A percentile compares a stretch with the other conserved stretches of the same genome.
Conservation (phyloP, 2,113 vertebrate genomes). For the Baryphthengus martii region DNA sequence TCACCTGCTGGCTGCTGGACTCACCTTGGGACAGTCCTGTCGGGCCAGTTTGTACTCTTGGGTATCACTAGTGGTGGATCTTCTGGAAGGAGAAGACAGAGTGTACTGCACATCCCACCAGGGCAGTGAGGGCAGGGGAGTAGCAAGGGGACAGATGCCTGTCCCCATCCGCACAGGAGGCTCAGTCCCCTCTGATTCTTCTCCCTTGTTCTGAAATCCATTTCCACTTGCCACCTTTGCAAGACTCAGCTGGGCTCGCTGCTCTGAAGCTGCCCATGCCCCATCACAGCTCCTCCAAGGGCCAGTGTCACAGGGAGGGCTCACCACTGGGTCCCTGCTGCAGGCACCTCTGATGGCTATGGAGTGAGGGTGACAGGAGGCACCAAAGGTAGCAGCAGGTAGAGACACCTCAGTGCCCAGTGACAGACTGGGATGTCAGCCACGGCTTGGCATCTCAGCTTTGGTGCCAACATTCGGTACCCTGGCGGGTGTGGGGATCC, state of each 20-base stretch:
- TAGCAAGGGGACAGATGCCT: neutral
- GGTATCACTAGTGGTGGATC: neutral
- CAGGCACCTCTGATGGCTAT: neutral
- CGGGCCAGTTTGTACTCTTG: neutral
- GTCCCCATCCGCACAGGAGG: neutral
- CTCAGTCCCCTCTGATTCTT: neutral
- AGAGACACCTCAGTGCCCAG: neutral
- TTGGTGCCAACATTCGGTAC: neutral
- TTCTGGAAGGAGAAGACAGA: too few species aligned
- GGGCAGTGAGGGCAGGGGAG: neutral
- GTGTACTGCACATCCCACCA: neutral
- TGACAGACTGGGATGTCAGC: neutral
- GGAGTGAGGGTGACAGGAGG: neutral
- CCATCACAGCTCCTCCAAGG: neutral
- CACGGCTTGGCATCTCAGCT: neutral
- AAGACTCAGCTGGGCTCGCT: neutral
- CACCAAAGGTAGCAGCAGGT: neutral
- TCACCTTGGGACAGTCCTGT: accelerated
- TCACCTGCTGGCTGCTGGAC: neutral
- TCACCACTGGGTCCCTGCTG: neutral
- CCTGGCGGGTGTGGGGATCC: too few species aligned
- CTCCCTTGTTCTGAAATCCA: neutral
- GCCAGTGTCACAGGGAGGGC: neutral
- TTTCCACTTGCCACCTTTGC: neutral
- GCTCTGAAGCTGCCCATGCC: neutral